A percentile compares a stretch with the other conserved stretches of the same genome.
phyloP scores from a whole-genome alignment of 2,797 vertebrate genomes.

The Pteropus rufus region DNA sequence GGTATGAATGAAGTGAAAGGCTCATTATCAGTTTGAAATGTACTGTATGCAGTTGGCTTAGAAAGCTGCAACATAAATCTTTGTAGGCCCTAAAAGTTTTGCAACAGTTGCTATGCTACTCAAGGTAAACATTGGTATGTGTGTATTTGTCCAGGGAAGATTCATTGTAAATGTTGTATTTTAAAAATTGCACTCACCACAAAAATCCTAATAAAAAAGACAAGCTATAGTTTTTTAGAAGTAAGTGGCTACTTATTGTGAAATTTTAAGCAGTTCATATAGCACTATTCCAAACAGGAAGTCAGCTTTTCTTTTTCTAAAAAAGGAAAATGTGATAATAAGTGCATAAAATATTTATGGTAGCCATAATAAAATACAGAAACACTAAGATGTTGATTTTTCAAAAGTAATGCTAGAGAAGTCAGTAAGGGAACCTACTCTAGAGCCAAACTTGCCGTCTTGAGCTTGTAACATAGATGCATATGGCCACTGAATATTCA shows the following conservation, averaged over 20 bases:
- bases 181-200: conserved; percentile 57
- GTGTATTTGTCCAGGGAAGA: conserved; percentile 27
- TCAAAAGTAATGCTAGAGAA: conserved; percentile 12
- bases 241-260: conserved; percentile 37
- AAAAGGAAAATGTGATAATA: neutral
- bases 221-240: conserved; percentile 7
- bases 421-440: neutral
- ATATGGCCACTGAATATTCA: neutral
- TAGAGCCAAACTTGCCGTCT: neutral
- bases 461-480: neutral
- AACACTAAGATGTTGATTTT: neutral
- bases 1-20: conserved; percentile 66
- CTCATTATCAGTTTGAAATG: conserved; percentile 71
- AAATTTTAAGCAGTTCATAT: conserved; percentile 48
- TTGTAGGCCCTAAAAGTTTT: conserved; percentile 71
- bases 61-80: conserved; percentile 54
- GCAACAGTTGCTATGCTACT: conserved; percentile 73
- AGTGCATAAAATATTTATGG: neutral
- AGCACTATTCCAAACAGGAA: neutral
- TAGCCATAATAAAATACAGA: conserved; percentile 15
- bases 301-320: neutral
- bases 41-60: conserved; percentile 46
- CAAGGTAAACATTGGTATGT: conserved; percentile 65
- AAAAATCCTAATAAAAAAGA: conserved; percentile 56
- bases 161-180: conserved; percentile 56